Evolutionary conservation across 2,113 vertebrate genomes (phyloP).

Genomic region (Ceratotherium simum): DNA sequence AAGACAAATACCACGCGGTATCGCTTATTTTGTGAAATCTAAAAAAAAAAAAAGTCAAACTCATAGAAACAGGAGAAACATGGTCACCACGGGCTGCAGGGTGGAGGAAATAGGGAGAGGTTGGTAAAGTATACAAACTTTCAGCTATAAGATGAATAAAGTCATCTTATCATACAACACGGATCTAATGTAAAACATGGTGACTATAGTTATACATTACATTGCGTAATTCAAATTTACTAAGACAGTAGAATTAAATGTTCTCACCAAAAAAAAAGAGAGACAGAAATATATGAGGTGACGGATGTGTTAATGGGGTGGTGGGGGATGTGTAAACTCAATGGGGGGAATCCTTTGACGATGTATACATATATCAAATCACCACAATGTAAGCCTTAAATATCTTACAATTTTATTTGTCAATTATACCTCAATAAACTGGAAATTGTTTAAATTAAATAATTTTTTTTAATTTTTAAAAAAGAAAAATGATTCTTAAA

Average conservation of each 20-base stretch:
- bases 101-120: background rate
- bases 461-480: background rate
- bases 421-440: background rate
- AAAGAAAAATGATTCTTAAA: constrained; percentile 19
- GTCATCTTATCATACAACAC: background rate
- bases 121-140: background rate
- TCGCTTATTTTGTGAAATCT: background rate
- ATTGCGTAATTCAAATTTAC: background rate
- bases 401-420: background rate
- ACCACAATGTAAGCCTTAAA: background rate
- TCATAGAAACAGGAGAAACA: background rate
- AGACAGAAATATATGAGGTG: background rate
- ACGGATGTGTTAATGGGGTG: background rate
- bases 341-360: background rate
- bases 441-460: background rate
- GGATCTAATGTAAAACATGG: background rate
- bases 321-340: background rate
- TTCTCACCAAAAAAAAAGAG: background rate
- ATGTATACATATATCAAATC: background rate
- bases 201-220: background rate
- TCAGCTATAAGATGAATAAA: background rate
- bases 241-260: background rate
- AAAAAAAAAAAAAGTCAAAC: background rate
- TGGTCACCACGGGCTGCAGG: background rate
- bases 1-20: background rate